These are phyloP conservation scores for Sphaeramia orbicularis DNA, from an alignment of 2,797 vertebrate species.

Conservation along the genomic window DNA sequence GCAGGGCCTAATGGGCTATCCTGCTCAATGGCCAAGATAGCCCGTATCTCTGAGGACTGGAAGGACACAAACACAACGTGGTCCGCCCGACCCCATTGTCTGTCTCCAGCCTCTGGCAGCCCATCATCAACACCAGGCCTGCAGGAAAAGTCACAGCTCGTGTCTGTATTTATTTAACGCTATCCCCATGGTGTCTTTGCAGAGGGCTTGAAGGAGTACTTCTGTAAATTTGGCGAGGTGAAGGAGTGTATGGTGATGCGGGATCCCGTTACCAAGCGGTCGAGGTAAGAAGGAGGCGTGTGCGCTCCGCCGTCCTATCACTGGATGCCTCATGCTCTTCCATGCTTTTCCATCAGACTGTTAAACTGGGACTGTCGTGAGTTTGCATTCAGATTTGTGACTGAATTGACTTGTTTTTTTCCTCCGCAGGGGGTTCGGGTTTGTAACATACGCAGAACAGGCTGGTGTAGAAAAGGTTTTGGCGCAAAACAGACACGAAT, in stretches of 20 bases:
- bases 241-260: constrained; percentile 99
- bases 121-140: constrained; percentile 31
- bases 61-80: constrained; percentile 74
- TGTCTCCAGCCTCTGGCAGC: constrained; percentile 43
- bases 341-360: constrained; percentile 49
- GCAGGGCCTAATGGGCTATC: constrained; percentile 57
- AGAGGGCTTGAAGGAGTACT: constrained; percentile 97
- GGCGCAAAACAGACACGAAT: constrained; percentile 96
- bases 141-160: not conserved
- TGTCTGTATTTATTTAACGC: constrained; percentile 1
- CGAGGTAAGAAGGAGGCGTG: constrained; percentile 91
- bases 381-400: constrained; percentile 22
- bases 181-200: constrained; percentile 47
- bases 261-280: constrained; percentile 96
- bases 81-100: constrained; percentile 72
- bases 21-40: constrained; percentile 51
- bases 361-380: not conserved
- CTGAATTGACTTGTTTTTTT: constrained; percentile 2
- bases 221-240: constrained; percentile 96
- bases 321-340: constrained; percentile 51
- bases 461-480: constrained; percentile 97
- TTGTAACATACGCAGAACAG: constrained; percentile 97
- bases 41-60: constrained; percentile 34
- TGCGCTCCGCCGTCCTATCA: constrained; percentile 74
- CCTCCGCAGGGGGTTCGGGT: constrained; percentile 93